A percentile compares a stretch with the other conserved stretches of the same genome.
Conservation (phyloP, 2,113 vertebrate species). For the Microtus ochrogaster region DNA sequence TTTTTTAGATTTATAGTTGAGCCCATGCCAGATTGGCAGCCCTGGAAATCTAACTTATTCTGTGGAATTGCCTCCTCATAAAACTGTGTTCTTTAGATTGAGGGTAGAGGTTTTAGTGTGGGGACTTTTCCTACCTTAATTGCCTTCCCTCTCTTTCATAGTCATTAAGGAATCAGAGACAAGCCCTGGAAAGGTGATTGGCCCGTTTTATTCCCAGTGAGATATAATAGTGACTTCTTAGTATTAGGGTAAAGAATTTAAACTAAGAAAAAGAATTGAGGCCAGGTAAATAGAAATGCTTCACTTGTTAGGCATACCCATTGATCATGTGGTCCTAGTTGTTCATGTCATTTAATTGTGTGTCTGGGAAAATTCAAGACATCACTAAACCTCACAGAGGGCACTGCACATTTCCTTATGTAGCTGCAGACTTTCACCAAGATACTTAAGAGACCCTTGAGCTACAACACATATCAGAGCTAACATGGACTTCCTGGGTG, state of each 20-base stretch:
- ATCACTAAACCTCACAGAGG: slow-evolving; percentile 30
- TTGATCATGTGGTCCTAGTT: background rate
- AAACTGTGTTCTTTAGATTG: background rate
- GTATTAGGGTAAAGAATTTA: background rate
- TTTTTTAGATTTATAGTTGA: slow-evolving; percentile 36
- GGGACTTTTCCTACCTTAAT: slow-evolving; percentile 1
- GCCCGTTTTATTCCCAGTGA: slow-evolving; percentile 1
- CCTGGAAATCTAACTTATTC: slow-evolving; percentile 24
- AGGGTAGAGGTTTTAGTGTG: background rate
- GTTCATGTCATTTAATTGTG: slow-evolving; percentile 38
- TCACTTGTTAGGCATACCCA: background rate
- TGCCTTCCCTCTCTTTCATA: slow-evolving; percentile 5
- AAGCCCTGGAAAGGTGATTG: slow-evolving; percentile 49
- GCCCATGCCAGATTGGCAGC: slow-evolving; percentile 43
- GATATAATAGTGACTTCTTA: slow-evolving; percentile 58
- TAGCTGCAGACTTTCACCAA: background rate
- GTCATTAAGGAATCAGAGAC: slow-evolving; percentile 58
- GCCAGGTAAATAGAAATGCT: background rate
- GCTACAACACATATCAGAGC: background rate
- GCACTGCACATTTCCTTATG: background rate
- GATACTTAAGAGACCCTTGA: background rate
- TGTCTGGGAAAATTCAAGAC: slow-evolving; percentile 62
- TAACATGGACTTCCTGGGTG: background rate
- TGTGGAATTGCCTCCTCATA: background rate
- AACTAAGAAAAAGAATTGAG: background rate